Evolutionary conservation across 2,113 vertebrate species (phyloP), one percentile per base, ranked within the genome.

Genomic region (Archocentrus centrarchus): DNA sequence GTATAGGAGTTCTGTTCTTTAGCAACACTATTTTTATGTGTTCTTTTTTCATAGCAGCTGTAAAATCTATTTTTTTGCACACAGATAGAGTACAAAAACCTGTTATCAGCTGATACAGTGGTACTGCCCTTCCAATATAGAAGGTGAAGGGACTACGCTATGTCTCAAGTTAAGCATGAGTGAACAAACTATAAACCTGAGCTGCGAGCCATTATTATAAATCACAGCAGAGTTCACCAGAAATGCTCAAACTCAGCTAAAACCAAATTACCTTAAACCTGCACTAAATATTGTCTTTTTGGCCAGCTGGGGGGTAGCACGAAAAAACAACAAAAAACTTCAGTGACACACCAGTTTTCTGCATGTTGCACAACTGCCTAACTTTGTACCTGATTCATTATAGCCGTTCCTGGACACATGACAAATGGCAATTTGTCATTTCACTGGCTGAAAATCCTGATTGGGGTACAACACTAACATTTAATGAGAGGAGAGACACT

Each of bases 11-110:
- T 2, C 8, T 22, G 32, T 14, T 47, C 8, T 41, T 44, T 44
- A 60, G 4, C 27, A 55, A 73, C 27, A n/a, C 15, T 35, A 7
- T 39, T 79, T 60, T 24, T 59, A 58, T 6, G 30, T 27, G 11
- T 77, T 53, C 47, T 18, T 4, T 32, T 53, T 73, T 20, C 18
- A 63, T 44, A 77, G 85, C 61, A 84, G 77, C 61, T 39, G 30
- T n/a, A 15, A 68, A 84, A 64, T 77, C 30, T 2, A 11, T 37
- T 75, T 68, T 68, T 80, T 15, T 63, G 8, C 57, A 59, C 24
- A 39, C 47, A n/a, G 35, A 83, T 41, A 85, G 27, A 11, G 1
- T 55, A 73, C 68, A 73, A 55, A 58, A 61, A 15, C 50, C 20
- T 57, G 17, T 60, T 20, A 63, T 47, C 17, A 63, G 17, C 77